Evolutionary conservation across 2,888 invertebrate genomes (phyloP).

Genomic region (Trissolcus brochymenae): DNA sequence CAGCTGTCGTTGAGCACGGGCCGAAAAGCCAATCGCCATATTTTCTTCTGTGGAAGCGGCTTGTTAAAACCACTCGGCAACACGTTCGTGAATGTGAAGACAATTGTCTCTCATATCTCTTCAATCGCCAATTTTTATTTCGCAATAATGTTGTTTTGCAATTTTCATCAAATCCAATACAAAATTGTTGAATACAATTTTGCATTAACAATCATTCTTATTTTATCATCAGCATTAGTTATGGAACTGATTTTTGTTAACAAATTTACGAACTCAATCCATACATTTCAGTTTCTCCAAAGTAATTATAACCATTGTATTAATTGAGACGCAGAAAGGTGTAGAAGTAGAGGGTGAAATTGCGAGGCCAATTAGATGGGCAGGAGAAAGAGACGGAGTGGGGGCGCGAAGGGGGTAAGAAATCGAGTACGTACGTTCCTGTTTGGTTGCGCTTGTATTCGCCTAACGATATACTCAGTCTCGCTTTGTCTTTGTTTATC

Average conservation of each 20-base stretch:
- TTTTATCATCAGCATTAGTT: background rate
- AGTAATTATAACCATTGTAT: background rate
- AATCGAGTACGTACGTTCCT: constrained; percentile 38
- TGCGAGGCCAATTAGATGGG: constrained; percentile 1
- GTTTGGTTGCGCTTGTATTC: constrained; percentile 52
- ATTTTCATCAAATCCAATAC: too few species aligned
- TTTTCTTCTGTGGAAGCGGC: constrained; percentile 15
- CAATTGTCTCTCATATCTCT: background rate
- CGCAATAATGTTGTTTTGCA: background rate
- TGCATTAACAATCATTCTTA: background rate
- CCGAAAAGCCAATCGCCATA: constrained; percentile 20
- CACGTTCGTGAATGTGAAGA: constrained; percentile 2
- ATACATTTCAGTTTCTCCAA: too few species aligned
- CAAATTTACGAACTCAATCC: too few species aligned
- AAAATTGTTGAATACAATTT: too few species aligned
- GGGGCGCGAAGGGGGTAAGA: constrained; percentile 7
- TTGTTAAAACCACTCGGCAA: constrained; percentile 12
- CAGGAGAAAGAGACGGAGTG: background rate
- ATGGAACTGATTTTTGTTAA: too few species aligned
- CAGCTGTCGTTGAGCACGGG: constrained; percentile 19
- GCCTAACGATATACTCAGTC: constrained; percentile 52
- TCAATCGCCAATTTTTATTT: background rate
- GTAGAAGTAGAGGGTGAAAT: constrained; percentile 3
- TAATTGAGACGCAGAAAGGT: constrained; percentile 3
- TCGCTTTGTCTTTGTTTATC: constrained; percentile 37